Base-by-base conservation (phyloP, 2,888 invertebrate genomes). In the Resseliella maxima region DNA sequence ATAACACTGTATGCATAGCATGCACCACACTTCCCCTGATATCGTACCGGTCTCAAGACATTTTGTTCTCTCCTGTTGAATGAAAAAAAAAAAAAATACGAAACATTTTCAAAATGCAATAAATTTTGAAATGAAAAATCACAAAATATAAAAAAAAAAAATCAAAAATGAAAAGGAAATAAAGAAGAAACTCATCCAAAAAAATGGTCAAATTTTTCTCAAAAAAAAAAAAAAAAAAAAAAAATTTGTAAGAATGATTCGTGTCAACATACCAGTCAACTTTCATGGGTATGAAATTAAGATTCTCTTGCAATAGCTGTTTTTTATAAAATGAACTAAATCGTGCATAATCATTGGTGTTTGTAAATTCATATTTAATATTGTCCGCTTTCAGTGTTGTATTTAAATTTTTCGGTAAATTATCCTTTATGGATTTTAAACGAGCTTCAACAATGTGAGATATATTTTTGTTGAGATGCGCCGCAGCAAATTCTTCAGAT, bases 1-100 rank as follows among this genome's bases (percentile, higher is more conserved):
- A 96, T 92, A 0, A 94, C 94, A 89, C 96, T 95, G 90, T 96
- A 96, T 0, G 96, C 96, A 96, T 96, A 97, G 90, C 97, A 97
- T 0, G 96, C 96, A 0, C 96, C 96, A 90, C 97, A 97, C 15
- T 92, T 89, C 18, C 94, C 94, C 90, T 97, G 97, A 90, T 94
- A 94, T 86, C 93, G 93, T 0, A 97, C 93, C 0, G 93, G 91
- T 0, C 94, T 93, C 0, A 97, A 91, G 15, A 94, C 93, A 38
- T 94, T 94, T 89, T 94, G 93, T 0, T 92, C 90, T 88, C 95
- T 92, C 95, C 85, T 86, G n/a, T n/a, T n/a, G n/a, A n/a, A n/a
- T n/a, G n/a, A n/a, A n/a, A n/a, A n/a, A n/a, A n/a, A n/a, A n/a
- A n/a, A n/a, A n/a, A 81, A 83, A 41, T 72, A 35, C 21, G 38